Evolutionary conservation across 1,140 invertebrate genomes (phyloP).

Genomic region (Pissodes strobi): DNA sequence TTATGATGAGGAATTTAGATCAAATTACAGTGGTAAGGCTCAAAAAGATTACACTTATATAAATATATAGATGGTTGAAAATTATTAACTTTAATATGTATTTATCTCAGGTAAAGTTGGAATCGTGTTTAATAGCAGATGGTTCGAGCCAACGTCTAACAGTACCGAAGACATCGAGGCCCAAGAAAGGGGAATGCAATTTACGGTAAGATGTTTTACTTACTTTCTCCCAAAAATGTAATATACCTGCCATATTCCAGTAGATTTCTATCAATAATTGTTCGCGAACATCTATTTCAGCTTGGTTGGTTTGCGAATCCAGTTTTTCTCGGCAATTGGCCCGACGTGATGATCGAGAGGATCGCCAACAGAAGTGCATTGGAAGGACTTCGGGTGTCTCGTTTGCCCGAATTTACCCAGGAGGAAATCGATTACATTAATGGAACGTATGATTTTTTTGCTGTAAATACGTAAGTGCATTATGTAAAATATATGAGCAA

Average conservation of each 20-base stretch:
- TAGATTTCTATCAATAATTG: neutral
- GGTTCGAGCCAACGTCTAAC: constrained; percentile 26
- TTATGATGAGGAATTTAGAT: constrained; percentile 44
- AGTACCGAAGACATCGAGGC: constrained; percentile 56
- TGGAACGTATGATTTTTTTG: too few relatives aligned
- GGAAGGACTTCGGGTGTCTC: constrained; percentile 59
- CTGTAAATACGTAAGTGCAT: constrained; percentile 36
- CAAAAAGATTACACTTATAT: neutral
- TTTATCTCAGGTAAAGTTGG: constrained; percentile 32
- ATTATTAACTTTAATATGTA: too few relatives aligned
- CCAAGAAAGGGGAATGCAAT: constrained; percentile 56
- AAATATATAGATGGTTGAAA: neutral
- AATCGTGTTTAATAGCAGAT: constrained; percentile 32
- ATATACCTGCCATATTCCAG: neutral
- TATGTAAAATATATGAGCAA: neutral
- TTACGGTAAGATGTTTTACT: constrained; percentile 46
- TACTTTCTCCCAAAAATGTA: neutral
- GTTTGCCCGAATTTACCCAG: constrained; percentile 61
- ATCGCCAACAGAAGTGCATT: too few relatives aligned
- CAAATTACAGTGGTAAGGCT: constrained; percentile 36
- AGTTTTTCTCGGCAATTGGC: constrained; percentile 69
- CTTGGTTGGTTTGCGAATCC: constrained; percentile 58
- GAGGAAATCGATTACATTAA: constrained; percentile 62
- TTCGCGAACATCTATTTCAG: constrained; percentile 1
- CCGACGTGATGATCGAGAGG: constrained; percentile 63